Evolutionary conservation across 2,113 vertebrate genomes (phyloP), one percentile per base, ranked within the genome.

Genomic region (Pseudorasbora parva): DNA sequence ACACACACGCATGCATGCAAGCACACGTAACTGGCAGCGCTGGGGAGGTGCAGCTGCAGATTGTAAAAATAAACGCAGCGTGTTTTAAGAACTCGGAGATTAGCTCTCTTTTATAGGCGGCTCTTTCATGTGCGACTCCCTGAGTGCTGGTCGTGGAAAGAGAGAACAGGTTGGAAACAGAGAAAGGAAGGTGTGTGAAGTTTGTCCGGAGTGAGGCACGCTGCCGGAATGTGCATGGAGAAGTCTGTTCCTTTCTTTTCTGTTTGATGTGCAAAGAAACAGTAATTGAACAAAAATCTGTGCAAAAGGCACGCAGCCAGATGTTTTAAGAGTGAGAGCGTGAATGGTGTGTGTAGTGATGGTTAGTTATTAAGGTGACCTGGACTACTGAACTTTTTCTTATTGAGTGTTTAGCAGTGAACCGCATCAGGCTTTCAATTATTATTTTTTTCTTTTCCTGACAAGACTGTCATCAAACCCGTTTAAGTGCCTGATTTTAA

Each of bases 21-120:
- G 37, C 57, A 75, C 81, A 83, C 56, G 15, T 37, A 73, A 51
- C 49, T 60, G 54, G n/a, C 51, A 11, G 54, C 1, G 15, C 68
- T 69, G 66, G 69, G 76, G 59, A 83, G 72, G 85, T 88, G 88
- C 93, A 93, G 91, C 92, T 93, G 93, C 88, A 89, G 91, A 91
- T 89, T 91, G 91, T 93, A 92, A 93, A 92, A 93, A 93, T 91
- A 93, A 92, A 92, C 90, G 84, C 71, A 56, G 73, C 84, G 84
- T 90, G 89, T 90, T 91, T 84, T 89, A 90, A 90, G 92, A 90
- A 86, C 51, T 71, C 86, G 82, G 84, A 90, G 90, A 93, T 92
- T 92, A 92, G 90, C 88, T 88, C 86, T 90, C 89, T 83, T 88
- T 91, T 93, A 93, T 89, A 86, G 88, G 78, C 86, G 87, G 86